Evolutionary conservation across 2,888 invertebrate genomes (phyloP).

Genomic region (Epinotia bilunana): DNA sequence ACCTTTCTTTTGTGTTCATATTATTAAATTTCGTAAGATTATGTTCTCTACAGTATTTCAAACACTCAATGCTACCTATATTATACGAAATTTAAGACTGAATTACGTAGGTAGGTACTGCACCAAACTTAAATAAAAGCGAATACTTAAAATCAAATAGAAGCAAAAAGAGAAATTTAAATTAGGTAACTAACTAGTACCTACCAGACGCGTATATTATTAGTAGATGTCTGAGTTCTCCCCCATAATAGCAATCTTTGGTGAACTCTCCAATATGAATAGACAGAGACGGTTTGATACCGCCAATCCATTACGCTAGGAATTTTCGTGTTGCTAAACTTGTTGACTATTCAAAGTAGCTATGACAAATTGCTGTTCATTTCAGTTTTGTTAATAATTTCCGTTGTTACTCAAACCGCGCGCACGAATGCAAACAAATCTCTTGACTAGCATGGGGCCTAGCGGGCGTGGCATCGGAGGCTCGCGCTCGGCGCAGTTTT

Average conservation of each 20-base stretch:
- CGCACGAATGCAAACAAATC: slow-evolving; percentile 5
- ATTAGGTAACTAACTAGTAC: too few species aligned
- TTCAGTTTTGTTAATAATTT: background rate
- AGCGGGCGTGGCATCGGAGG: background rate
- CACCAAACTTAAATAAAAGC: too few species aligned
- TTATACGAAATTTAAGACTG: background rate
- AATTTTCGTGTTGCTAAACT: background rate
- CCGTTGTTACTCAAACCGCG: background rate
- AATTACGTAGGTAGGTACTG: too few species aligned
- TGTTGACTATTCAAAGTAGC: slow-evolving; percentile 1
- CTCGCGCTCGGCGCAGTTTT: slow-evolving; percentile 6
- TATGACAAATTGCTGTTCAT: slow-evolving; percentile 1
- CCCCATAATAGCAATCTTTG: background rate
- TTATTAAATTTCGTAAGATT: background rate
- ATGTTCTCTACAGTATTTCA: background rate
- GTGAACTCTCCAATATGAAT: background rate
- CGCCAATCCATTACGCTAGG: too few species aligned
- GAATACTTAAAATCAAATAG: too few species aligned
- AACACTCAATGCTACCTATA: background rate
- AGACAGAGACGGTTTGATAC: background rate
- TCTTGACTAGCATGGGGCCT: slow-evolving; percentile 8
- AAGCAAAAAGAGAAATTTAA: too few species aligned
- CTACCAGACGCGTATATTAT: too few species aligned
- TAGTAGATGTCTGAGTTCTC: background rate
- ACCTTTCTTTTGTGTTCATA: background rate